These are phyloP conservation scores for Corythornis madagascariensis DNA, from an alignment of 2,113 vertebrate species.

Conservation along the genomic window DNA sequence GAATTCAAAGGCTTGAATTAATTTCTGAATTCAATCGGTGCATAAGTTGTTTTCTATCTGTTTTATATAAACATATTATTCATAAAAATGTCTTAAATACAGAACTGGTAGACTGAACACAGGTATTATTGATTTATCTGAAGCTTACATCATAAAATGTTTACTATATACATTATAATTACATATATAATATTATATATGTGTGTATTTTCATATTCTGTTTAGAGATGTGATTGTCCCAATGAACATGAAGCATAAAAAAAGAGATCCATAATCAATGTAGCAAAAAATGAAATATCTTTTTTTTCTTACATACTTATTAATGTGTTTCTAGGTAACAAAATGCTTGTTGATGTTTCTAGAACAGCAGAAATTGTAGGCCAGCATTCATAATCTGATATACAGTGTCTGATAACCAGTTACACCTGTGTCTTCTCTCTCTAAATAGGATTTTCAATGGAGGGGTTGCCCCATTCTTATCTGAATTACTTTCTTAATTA, in stretches of 20 bases:
- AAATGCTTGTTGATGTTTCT: background rate
- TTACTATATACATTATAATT: background rate
- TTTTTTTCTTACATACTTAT: background rate
- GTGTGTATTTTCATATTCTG: background rate
- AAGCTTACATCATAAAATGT: background rate
- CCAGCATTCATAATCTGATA: background rate
- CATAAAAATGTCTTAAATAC: background rate
- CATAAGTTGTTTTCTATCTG: background rate
- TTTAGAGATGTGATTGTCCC: background rate
- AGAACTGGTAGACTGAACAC: background rate
- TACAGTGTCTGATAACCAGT: background rate
- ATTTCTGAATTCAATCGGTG: background rate
- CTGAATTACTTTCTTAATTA: background rate
- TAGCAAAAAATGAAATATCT: too few relatives aligned
- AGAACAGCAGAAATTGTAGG: background rate
- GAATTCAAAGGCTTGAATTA: background rate
- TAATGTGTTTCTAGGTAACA: background rate
- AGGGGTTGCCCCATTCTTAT: background rate
- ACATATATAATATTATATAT: background rate
- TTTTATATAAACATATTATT: background rate
- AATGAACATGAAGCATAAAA: background rate
- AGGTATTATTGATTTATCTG: background rate
- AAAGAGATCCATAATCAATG: background rate
- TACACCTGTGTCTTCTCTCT: too few relatives aligned
- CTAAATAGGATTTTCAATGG: background rate